Conservation (phyloP, 2,888 invertebrate species). For the Axea sp. region DNA sequence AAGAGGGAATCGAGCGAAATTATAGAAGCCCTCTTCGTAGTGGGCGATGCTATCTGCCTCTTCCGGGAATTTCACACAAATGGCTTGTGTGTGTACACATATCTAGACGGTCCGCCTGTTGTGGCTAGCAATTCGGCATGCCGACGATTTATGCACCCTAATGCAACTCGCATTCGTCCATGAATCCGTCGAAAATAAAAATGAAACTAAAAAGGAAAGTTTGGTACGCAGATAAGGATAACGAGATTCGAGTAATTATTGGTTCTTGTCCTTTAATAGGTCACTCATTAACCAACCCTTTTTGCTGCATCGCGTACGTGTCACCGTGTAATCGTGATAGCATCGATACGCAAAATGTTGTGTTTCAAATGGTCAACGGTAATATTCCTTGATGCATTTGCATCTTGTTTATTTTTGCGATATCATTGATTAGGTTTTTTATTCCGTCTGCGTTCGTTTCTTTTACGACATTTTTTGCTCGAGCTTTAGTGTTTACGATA, state of each 20-base stretch:
- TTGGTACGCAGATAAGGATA: conserved; percentile 38
- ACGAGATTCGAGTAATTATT: conserved; percentile 53
- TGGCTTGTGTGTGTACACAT: conserved; percentile 61
- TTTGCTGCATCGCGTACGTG: conserved; percentile 37
- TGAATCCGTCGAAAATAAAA: conserved; percentile 36
- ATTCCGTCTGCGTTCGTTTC: background rate
- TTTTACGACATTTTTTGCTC: background rate
- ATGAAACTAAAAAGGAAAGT: conserved; percentile 9
- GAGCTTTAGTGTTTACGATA: no score
- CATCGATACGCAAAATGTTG: conserved; percentile 20
- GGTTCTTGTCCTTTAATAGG: conserved; percentile 36
- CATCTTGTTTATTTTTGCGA: background rate
- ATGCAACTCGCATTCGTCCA: conserved; percentile 42
- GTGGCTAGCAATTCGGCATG: conserved; percentile 67
- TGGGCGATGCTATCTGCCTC: conserved; percentile 71
- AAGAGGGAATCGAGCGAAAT: conserved; percentile 73
- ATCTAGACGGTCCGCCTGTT: conserved; percentile 52
- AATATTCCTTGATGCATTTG: conserved; percentile 2
- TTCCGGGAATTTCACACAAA: conserved; percentile 74
- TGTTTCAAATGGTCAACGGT: conserved; percentile 15
- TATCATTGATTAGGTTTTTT: background rate
- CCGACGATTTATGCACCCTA: conserved; percentile 71
- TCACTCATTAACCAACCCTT: conserved; percentile 42
- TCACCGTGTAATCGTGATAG: conserved; percentile 27
- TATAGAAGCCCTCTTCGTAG: conserved; percentile 73